These are phyloP conservation scores for Orthonychiurus folsomi DNA, from an alignment of 2,888 invertebrate genomes.

Conservation along the genomic window DNA sequence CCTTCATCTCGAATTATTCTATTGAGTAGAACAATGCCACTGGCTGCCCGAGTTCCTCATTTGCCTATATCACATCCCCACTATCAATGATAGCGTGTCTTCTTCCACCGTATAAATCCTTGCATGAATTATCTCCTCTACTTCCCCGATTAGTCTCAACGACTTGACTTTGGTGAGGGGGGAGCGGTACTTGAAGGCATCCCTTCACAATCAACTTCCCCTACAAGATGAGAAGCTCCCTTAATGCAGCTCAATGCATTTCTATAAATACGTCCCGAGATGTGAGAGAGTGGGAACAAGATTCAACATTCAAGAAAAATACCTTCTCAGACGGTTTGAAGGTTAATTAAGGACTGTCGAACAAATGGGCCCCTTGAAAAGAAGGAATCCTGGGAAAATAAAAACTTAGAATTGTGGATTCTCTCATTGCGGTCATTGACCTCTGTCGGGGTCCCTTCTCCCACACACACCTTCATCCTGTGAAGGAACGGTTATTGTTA, in stretches of 20 bases:
- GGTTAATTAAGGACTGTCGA: not conserved
- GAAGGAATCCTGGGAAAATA: not conserved
- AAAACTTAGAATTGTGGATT: not conserved
- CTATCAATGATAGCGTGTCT: constrained; percentile 1
- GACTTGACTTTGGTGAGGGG: too few relatives aligned
- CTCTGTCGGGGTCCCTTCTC: too few relatives aligned
- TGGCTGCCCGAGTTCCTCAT: not conserved
- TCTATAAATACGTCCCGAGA: not conserved
- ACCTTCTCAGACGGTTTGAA: not conserved
- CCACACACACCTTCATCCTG: too few relatives aligned
- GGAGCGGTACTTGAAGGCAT: not conserved
- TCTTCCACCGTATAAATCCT: not conserved
- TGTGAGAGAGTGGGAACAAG: not conserved
- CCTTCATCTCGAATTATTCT: not conserved
- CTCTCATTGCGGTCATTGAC: not conserved
- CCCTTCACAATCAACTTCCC: too few relatives aligned
- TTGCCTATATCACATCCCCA: not conserved
- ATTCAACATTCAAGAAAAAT: not conserved
- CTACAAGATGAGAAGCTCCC: too few relatives aligned
- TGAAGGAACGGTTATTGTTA: too few relatives aligned
- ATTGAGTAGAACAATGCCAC: not conserved
- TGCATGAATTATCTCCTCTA: constrained; percentile 1
- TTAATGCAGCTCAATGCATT: too few relatives aligned
- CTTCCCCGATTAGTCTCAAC: not conserved
- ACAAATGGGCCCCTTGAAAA: not conserved